These are phyloP conservation scores for Myotis daubentonii DNA, from an alignment of 2,797 vertebrate genomes.

Conservation along the genomic window DNA sequence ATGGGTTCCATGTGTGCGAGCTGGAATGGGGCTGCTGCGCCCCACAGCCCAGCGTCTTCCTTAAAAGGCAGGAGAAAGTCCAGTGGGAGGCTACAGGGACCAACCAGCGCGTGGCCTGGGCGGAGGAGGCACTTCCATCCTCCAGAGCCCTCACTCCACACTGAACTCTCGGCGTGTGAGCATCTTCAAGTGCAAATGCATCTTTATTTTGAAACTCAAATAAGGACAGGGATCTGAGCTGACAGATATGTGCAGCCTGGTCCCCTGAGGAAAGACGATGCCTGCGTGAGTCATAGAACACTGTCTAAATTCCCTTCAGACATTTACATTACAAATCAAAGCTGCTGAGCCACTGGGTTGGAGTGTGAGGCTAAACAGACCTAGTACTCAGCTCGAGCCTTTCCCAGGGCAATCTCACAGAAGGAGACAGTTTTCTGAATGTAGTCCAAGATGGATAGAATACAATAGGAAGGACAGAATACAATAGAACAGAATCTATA, in stretches of 20 bases:
- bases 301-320: not conserved
- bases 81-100: not conserved
- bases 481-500: no score
- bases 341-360: not conserved
- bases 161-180: rapidly evolving
- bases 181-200: not conserved
- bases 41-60: constrained; percentile 53
- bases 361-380: not conserved
- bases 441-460: not conserved
- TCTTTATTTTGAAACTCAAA: not conserved
- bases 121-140: rapidly evolving
- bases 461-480: not conserved
- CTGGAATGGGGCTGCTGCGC: constrained; percentile 33
- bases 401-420: not conserved
- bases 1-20: constrained; percentile 73
- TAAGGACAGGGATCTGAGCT: not conserved
- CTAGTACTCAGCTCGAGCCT: rapidly evolving
- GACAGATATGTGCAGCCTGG: rapidly evolving
- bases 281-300: not conserved
- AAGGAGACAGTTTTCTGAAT: not conserved
- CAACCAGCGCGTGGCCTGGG: not conserved
- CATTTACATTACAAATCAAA: not conserved
- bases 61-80: constrained; percentile 79
- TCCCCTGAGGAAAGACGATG: not conserved
- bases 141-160: not conserved